These are phyloP conservation scores for Ephestia elutella DNA, from an alignment of 1,140 invertebrate species.

Conservation along the genomic window DNA sequence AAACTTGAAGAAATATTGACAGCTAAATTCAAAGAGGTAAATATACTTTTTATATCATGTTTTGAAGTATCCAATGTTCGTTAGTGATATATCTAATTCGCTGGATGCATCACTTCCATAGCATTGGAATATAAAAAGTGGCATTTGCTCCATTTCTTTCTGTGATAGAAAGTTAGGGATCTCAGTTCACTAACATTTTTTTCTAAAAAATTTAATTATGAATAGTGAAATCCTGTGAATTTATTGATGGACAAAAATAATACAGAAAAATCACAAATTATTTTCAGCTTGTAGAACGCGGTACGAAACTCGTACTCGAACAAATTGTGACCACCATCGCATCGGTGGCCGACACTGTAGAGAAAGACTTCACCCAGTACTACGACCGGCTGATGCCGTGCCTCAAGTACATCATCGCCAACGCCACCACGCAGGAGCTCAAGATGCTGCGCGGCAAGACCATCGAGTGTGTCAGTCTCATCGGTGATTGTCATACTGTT, in stretches of 20 bases:
- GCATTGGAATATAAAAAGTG: slow-evolving; percentile 69
- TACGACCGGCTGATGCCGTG: slow-evolving; percentile 95
- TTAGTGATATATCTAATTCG: slow-evolving; percentile 51
- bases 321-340: slow-evolving; percentile 98
- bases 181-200: slow-evolving; percentile 53
- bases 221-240: too few species aligned
- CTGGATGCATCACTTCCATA: slow-evolving; percentile 66
- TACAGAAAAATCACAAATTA: too few species aligned
- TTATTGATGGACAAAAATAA: too few species aligned
- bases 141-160: slow-evolving; percentile 56
- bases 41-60: slow-evolving; percentile 7
- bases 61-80: slow-evolving; percentile 57
- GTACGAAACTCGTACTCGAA: slow-evolving; percentile 97
- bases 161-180: slow-evolving; percentile 52
- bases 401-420: slow-evolving; percentile 97
- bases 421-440: slow-evolving; percentile 91
- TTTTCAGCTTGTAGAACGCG: slow-evolving; percentile 87
- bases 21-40: slow-evolving; percentile 93
- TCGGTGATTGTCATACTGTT: slow-evolving; percentile 77
- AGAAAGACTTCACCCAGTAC: slow-evolving; percentile 93
- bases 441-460: slow-evolving; percentile 95
- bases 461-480: slow-evolving; percentile 98
- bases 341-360: slow-evolving; percentile 98
- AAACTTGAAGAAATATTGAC: slow-evolving; percentile 94
- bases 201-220: not conserved